A percentile compares a stretch with the other conserved stretches of the same genome.
Conservation (phyloP, 2,797 vertebrate genomes). For the Picus viridis region DNA sequence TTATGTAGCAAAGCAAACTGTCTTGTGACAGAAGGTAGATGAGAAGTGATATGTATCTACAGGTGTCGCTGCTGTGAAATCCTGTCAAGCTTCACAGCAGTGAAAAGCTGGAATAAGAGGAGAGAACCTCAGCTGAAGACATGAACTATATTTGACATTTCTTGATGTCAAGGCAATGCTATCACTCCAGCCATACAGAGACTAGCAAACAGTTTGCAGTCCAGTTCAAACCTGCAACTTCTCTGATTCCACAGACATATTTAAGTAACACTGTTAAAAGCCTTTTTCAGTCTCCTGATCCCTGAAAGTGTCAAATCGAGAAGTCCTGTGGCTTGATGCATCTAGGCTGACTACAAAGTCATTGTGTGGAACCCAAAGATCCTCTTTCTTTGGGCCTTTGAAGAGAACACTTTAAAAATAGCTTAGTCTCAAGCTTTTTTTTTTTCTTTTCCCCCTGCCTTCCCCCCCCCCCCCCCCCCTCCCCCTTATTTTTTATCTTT, state of each 20-base stretch:
- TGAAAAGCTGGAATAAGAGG: background rate
- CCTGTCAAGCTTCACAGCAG: background rate
- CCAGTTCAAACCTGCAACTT: background rate
- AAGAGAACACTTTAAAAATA: background rate
- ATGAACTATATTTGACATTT: background rate
- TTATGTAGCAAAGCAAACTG: background rate
- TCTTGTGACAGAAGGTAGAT: background rate
- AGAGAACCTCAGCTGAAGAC: fast-evolving
- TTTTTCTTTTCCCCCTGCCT: no score
- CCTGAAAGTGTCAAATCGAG: background rate
- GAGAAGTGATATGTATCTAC: background rate
- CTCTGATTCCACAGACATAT: background rate
- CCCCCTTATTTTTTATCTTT: background rate
- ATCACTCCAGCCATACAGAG: background rate
- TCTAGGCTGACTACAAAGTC: background rate
- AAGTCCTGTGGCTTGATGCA: background rate
- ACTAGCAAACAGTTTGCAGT: background rate
- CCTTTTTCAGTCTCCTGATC: background rate
- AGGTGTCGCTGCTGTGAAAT: background rate
- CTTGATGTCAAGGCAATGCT: background rate
- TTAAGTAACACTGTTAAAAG: background rate
- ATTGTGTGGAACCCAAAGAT: background rate
- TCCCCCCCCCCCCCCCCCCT: no score
- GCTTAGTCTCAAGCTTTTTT: background rate
- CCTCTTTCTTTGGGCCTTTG: background rate